phyloP scores from a whole-genome alignment of 2,888 invertebrate genomes.

The Habrosyne pyritoides region DNA sequence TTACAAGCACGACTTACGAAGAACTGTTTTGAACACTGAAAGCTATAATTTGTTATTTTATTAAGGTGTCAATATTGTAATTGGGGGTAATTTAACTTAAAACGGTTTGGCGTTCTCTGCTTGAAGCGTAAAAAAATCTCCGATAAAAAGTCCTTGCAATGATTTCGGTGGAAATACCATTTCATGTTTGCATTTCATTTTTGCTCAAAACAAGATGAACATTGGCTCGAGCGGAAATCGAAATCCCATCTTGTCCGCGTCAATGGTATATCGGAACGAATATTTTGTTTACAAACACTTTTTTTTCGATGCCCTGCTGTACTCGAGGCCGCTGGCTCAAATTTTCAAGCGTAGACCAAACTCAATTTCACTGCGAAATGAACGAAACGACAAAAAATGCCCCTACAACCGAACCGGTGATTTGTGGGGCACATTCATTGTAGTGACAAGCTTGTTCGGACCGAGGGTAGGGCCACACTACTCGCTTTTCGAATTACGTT shows the following conservation, averaged over 20 bases:
- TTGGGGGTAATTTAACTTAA: no score
- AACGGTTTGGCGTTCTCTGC: no score
- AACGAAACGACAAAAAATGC: conserved; percentile 74
- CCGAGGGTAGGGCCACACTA: conserved; percentile 55
- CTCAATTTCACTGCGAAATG: conserved; percentile 76
- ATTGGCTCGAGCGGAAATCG: conserved; percentile 29
- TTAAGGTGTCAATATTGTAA: no score
- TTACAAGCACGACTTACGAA: conserved; percentile 48
- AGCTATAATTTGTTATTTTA: neutral
- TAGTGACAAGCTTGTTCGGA: conserved; percentile 75
- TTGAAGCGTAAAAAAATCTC: no score
- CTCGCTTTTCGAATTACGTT: conserved; percentile 56
- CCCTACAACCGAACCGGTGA: conserved; percentile 69
- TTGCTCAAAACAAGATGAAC: conserved; percentile 19
- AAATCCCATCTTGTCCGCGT: conserved; percentile 33
- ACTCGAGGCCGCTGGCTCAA: conserved; percentile 45
- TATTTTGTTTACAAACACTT: conserved; percentile 53
- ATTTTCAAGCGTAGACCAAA: conserved; percentile 60
- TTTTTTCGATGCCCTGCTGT: conserved; percentile 35
- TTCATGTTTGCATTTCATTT: conserved; percentile 2
- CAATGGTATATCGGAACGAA: conserved; percentile 39
- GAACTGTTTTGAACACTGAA: conserved; percentile 4
- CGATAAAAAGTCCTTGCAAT: no score
- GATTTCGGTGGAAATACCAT: no score
- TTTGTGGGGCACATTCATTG: conserved; percentile 80